Base-by-base conservation (phyloP, 2,888 invertebrate genomes). In the Scaptomyza reducta region DNA sequence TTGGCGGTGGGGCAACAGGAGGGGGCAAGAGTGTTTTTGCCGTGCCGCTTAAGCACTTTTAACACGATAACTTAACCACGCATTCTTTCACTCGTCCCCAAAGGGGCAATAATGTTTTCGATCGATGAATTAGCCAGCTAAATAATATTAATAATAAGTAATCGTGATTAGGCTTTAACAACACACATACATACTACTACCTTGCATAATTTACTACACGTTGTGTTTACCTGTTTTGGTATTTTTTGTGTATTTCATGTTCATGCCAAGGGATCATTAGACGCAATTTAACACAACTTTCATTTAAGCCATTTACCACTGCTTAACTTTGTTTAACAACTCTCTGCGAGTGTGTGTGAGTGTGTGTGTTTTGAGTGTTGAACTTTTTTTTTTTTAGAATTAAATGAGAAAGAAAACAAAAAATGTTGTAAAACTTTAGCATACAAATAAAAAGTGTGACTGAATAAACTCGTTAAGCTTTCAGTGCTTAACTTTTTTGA, bases 61-160 rank as follows among this genome's bases (percentile, higher is more conserved):
- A 87, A 80, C 87, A 84, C 87, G 85, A 87, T 80, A 77, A 75
- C 56, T 38, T 55, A 16, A 53, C 53, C 57, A 56, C 31, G 22
- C 29, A 27, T 35, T 14, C 1, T 7, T 1, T 22, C 51, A 9
- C 35, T 44, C 46, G 27, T 6, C 22, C 0, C 44, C 0, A 40
- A 40, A 16, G 4, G 27, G 46, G 6, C 4, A 27, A n/a, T 38
- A 29, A 41, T 33, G 7, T 25, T 35, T 49, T 47, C 55, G 70
- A 64, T 76, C 77, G 54, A 73, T 70, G 46, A 38, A 31, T 44
- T 47, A 31, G 31, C 14, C 33, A 7, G 10, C 9, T n/a, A 27
- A 47, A 22, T 22, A 11, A 40, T 40, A 40, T 13, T 33, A 33
- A 40, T n/a, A 35, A 35, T 35, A 35, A 40, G 31, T 46, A 38